Base-by-base conservation (phyloP, 2,113 vertebrate species). In the Excalfactoria chinensis region DNA sequence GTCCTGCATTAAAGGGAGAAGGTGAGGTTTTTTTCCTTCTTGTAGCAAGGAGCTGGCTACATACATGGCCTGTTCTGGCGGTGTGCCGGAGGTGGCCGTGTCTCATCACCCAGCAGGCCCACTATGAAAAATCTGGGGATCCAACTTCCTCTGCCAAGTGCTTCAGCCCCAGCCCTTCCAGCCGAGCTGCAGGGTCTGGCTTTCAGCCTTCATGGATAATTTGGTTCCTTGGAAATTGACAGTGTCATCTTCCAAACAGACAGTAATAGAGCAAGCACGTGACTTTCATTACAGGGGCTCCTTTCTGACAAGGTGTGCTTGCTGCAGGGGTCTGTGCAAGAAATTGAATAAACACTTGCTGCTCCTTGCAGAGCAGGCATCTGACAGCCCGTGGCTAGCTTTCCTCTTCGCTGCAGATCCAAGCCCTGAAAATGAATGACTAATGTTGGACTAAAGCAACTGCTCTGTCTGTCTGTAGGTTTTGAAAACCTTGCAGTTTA, bases 131-230 rank as follows among this genome's bases (percentile, higher is more conserved):
- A 92, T 69, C 2, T 63, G 60, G 67, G 51, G 44, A 21, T 86
- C 23, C 60, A 58, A 56, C 64, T 75, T 88, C 44, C 43, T 62
- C 60, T 58, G 83, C 59, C 0, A 0, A 90, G 53, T 30, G 6
- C 21, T 78, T 32, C 46, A 59, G 76, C 63, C 70, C 11, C 49
- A 85, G 63, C 68, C 78, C 43, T 84, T 71, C 74, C 86, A 90
- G 80, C 56, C 51, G 80, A 96, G 95, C 86, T 90, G 56, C 60
- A 34, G 73, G 83, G 43, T 64, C 68, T 84, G 89, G 79, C 79
- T 88, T 71, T 78, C 88, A 90, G 80, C 60, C 62, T 74, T 88
- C 58, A 13, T 62, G 72, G 80, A 43, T 88, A 51, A 0, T 86
- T 83, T 77, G n/a, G 30, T 51, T 95, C 43, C 90, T 72, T 77